Evolutionary conservation across 2,797 vertebrate genomes (phyloP).

Genomic region (Aeoliscus strigatus): DNA sequence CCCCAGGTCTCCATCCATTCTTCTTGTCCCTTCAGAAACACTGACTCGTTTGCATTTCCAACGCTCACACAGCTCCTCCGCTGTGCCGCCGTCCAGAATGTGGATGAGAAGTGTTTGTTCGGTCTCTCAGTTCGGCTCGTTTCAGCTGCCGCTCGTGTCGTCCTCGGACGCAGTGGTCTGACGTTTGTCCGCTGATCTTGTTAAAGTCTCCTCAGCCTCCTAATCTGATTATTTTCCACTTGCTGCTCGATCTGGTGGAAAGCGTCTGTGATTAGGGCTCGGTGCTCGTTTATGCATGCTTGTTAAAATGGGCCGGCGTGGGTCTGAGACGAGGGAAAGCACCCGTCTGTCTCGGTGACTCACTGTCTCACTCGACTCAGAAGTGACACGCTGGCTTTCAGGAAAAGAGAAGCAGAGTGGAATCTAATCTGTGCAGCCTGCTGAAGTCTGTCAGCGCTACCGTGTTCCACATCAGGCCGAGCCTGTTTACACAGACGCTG

Average conservation of each 20-base stretch:
- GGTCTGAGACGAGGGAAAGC: conserved; percentile 47
- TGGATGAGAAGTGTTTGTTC: no score
- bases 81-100: no score
- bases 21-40: conserved; percentile 34
- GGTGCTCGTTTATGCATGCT: conserved; percentile 42
- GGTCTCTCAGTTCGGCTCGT: background rate
- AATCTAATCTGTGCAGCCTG: no score
- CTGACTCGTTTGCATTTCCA: no score
- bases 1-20: conserved; percentile 24
- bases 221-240: conserved; percentile 56
- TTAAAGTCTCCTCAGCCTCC: conserved; percentile 42
- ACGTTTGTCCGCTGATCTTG: conserved; percentile 35
- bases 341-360: conserved; percentile 15
- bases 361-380: conserved; percentile 1
- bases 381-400: background rate
- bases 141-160: background rate
- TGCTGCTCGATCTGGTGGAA: conserved; percentile 49
- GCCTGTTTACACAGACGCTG: no score
- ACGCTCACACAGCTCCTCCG: no score
- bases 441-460: no score
- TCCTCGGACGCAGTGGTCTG: background rate
- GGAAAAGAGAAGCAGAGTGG: background rate
- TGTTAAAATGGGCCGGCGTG: conserved; percentile 51
- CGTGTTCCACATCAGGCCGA: no score
- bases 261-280: conserved; percentile 48